Base-by-base conservation (phyloP, 2,888 invertebrate genomes). In the Lasioglossum vierecki region DNA sequence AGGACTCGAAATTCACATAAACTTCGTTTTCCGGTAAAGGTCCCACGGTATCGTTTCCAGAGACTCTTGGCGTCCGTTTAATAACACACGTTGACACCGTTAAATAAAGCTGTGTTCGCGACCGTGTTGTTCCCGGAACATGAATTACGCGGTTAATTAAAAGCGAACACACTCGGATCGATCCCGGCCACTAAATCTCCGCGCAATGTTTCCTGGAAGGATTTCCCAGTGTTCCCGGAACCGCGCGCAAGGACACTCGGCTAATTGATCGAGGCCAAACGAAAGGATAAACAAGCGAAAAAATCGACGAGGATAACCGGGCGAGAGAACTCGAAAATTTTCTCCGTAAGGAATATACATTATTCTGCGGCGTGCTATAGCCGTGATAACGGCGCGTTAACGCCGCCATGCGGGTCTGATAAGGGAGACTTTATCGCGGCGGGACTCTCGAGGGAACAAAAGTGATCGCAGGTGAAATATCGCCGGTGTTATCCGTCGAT, bases 371-470 rank as follows among this genome's bases (percentile, higher is more conserved):
- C 83, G 66, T 81, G 87, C 77, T 44, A 63, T 85, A 81, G 82
- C 82, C 53, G 81, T 79, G 92, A 93, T 92, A 91, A 88, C 74
- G 84, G 83, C 82, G 85, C 86, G 90, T 89, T 88, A 88, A 84
- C 76, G 84, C 80, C 79, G 90, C 85, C 90, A 92, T 93, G 91
- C 93, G 93, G 91, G 93, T 77, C 86, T 74, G 92, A 92, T 92
- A 92, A 90, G 92, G 92, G 53, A 66, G 53, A 82, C 68, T 53
- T 75, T 89, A 88, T 89, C 82, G 60, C 71, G 44, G 79, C 41
- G 60, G 72, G 35, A 30, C 87, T 85, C 85, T 73, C 84, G 35
- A 73, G 15, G 76, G 74, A 85, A 86, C 83, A 86, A 90, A 84
- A 82, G 44, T 66, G 53, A 41, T 72, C 46, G 63, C 68, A 46